A percentile compares a stretch with the other conserved stretches of the same genome.
Conservation (phyloP, 2,888 invertebrate species). For the Leptinotarsa rubiginosa region DNA sequence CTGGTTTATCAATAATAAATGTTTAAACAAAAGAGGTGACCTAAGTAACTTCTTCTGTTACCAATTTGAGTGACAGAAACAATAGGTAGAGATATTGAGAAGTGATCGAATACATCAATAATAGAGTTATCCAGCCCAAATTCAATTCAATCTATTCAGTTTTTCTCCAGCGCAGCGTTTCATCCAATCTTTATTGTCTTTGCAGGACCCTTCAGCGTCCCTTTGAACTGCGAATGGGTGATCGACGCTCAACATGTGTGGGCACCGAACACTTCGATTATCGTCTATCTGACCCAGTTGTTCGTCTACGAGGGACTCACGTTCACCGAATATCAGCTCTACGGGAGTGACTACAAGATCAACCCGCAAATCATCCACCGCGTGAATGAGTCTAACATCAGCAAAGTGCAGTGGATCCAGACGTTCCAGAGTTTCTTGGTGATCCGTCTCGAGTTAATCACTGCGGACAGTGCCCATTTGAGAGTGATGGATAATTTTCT, state of each 20-base stretch:
- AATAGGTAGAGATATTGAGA: too few species aligned
- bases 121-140: not conserved
- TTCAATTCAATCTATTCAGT: not conserved
- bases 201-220: constrained; percentile 86
- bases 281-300: constrained; percentile 89
- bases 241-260: constrained; percentile 77
- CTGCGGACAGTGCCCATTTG: constrained; percentile 84
- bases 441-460: constrained; percentile 79
- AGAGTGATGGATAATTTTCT: constrained; percentile 83
- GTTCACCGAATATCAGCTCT: constrained; percentile 59
- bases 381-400: constrained; percentile 78
- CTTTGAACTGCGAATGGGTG: constrained; percentile 86
- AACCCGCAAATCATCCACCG: constrained; percentile 74
- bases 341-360: constrained; percentile 57
- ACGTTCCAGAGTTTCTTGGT: constrained; percentile 81
- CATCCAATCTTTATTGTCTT: constrained; percentile 59
- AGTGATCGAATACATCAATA: not conserved
- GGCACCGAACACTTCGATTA: constrained; percentile 75
- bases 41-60: too few species aligned
- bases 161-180: not conserved
- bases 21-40: too few species aligned
- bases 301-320: constrained; percentile 78
- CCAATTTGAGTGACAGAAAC: not conserved
- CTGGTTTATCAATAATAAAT: too few species aligned
- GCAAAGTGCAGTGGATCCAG: constrained; percentile 73